phyloP scores from a whole-genome alignment of 1,140 invertebrate genomes.

The Choristoneura fumiferana region DNA sequence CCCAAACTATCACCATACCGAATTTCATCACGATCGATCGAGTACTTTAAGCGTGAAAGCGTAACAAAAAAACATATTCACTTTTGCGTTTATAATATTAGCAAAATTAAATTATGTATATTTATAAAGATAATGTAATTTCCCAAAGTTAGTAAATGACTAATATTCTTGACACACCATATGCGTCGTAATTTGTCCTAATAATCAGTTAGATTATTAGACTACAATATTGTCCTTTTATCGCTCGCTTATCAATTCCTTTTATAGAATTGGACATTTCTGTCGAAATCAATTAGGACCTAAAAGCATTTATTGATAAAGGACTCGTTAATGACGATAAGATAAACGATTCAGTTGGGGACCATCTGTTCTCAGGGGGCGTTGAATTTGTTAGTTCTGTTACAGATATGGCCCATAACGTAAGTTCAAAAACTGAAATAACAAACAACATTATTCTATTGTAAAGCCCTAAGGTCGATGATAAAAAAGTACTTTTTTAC shows the following conservation, averaged over 20 bases:
- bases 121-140: too few species aligned
- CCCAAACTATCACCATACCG: too few species aligned
- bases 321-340: constrained; percentile 14
- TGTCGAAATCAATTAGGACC: constrained; percentile 17
- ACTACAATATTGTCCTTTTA: background rate
- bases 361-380: constrained; percentile 15
- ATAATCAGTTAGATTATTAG: constrained; percentile 1
- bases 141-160: too few species aligned
- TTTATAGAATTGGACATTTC: constrained; percentile 3
- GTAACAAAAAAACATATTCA: too few species aligned
- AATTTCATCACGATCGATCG: too few species aligned
- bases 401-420: constrained; percentile 6
- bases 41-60: too few species aligned
- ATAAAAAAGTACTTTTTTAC: background rate
- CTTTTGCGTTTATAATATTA: too few species aligned
- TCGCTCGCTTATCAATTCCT: background rate
- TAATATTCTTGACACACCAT: too few species aligned
- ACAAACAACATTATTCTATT: background rate
- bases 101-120: too few species aligned
- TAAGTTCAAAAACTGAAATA: background rate
- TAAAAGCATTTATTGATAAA: constrained; percentile 16
- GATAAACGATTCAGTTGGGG: constrained; percentile 8
- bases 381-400: constrained; percentile 11
- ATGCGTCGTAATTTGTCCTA: background rate
- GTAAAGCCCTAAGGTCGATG: background rate